A percentile compares a stretch with the other conserved stretches of the same genome.
Evolutionary conservation across 2,113 vertebrate genomes (phyloP).

Genomic region (crab-eating macaque (Macaca fascicularis)): T2T-MFA8v1.1 NC_088394.1:75295501-75296000

Average conservation of each 20-base stretch:
- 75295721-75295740: neutral
- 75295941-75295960: too few relatives aligned
- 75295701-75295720: neutral
- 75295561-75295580: rapidly evolving
- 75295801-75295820: neutral
- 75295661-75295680: neutral
- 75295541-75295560: neutral
- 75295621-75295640: neutral
- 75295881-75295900: too few relatives aligned
- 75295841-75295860: too few relatives aligned
- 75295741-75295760: neutral
- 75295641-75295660: neutral
- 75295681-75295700: neutral
- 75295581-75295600: neutral
- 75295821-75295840: neutral
- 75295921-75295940: too few relatives aligned
- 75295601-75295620: neutral
- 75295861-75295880: too few relatives aligned
- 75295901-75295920: too few relatives aligned
- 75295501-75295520: rapidly evolving
- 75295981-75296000: too few relatives aligned
- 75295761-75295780: neutral
- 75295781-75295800: neutral
- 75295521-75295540: neutral
- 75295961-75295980: too few relatives aligned